phyloP scores from a whole-genome alignment of 2,797 vertebrate genomes.

The Poecilia wingei region DNA sequence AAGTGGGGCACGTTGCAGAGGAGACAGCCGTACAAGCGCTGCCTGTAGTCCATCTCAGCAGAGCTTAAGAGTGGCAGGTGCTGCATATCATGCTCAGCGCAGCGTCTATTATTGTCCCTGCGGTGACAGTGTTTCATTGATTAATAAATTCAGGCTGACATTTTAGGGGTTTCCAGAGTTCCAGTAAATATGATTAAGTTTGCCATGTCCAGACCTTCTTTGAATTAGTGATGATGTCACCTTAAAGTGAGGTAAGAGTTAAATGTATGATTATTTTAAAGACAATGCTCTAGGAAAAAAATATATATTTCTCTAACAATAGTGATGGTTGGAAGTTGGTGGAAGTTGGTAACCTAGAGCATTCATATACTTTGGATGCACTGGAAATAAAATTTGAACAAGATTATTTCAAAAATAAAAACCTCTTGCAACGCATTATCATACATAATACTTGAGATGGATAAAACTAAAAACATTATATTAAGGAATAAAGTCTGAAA shows the following conservation, averaged over 20 bases:
- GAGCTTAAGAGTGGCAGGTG: constrained; percentile 77
- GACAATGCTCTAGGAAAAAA: constrained; percentile 7
- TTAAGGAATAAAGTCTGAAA: background rate
- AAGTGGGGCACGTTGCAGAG: constrained; percentile 73
- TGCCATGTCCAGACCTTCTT: constrained; percentile 61
- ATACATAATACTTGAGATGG: background rate
- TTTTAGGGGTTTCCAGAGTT: constrained; percentile 60
- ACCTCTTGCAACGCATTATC: background rate
- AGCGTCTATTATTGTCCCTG: constrained; percentile 67
- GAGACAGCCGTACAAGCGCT: constrained; percentile 55
- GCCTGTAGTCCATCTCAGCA: constrained; percentile 69
- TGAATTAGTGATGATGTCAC: constrained; percentile 34
- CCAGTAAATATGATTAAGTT: constrained; percentile 68
- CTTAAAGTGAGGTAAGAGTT: constrained; percentile 32
- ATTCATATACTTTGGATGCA: background rate
- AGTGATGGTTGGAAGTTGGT: background rate
- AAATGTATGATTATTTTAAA: constrained; percentile 22
- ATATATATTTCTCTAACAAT: constrained; percentile 4
- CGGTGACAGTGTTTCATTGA: constrained; percentile 67
- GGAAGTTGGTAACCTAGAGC: background rate
- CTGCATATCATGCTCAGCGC: constrained; percentile 69
- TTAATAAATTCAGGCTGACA: constrained; percentile 66
- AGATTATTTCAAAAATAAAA: background rate
- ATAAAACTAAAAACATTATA: background rate
- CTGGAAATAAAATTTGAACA: background rate